These are phyloP conservation scores for Anniella stebbinsi DNA, from an alignment of 2,797 vertebrate genomes.

Conservation along the genomic window DNA sequence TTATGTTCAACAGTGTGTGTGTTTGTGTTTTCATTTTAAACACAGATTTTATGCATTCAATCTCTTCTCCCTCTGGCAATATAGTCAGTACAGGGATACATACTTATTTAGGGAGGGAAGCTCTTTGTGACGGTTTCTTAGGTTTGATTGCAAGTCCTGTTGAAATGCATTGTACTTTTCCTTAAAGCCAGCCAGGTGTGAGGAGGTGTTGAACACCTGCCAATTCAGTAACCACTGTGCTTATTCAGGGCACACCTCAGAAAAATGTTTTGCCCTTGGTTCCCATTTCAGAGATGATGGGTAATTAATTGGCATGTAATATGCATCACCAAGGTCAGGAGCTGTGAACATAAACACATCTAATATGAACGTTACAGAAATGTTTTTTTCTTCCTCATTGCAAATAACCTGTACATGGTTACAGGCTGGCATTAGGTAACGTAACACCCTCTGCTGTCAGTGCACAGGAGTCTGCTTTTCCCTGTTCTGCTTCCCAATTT, in stretches of 20 bases:
- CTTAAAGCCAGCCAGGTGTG: constrained; percentile 4
- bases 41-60: not conserved
- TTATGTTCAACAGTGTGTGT: not conserved
- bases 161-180: not conserved
- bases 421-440: not conserved
- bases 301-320: not conserved
- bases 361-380: not conserved
- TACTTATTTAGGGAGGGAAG: constrained; percentile 14
- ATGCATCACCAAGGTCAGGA: not conserved
- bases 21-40: not conserved
- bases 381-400: not conserved
- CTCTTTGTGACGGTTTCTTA: not conserved
- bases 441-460: not conserved
- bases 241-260: not conserved
- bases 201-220: not conserved
- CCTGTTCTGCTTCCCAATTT: not conserved
- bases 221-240: not conserved
- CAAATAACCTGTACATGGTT: not conserved
- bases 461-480: not conserved
- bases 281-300: not conserved
- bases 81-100: not conserved
- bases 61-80: not conserved
- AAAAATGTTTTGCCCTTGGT: not conserved
- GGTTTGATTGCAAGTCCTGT: not conserved
- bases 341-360: not conserved